These are phyloP conservation scores for Pteronotus mesoamericanus DNA, from an alignment of 2,797 vertebrate species.

Conservation along the genomic window DNA sequence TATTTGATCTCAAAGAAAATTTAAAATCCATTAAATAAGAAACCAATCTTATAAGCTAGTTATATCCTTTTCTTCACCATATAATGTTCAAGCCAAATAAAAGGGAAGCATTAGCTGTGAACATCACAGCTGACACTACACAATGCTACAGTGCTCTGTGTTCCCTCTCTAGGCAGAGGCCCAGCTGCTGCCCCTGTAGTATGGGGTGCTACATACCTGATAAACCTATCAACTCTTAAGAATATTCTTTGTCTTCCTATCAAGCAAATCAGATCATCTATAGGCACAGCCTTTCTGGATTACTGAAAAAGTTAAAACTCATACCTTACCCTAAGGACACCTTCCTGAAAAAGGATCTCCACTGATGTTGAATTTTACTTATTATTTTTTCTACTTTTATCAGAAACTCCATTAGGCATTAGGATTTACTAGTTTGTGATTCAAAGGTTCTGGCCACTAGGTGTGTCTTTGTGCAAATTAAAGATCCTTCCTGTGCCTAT, in stretches of 20 bases:
- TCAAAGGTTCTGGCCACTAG: slow-evolving; percentile 10
- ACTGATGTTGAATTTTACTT: not conserved
- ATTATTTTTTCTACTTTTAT: not conserved
- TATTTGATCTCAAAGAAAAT: slow-evolving; percentile 8
- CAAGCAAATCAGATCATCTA: not conserved
- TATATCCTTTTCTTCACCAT: not conserved
- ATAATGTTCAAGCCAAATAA: not conserved
- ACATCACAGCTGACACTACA: not conserved
- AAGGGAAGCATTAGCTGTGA: not conserved
- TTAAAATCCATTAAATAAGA: slow-evolving; percentile 18
- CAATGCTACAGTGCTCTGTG: not conserved
- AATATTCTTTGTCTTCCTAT: not conserved
- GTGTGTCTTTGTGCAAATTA: not conserved
- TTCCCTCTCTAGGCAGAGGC: not conserved
- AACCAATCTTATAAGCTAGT: not conserved
- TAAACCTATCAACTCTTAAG: not conserved
- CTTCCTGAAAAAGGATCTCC: not conserved
- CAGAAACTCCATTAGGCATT: not conserved
- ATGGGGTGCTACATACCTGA: not conserved
- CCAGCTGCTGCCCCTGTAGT: not conserved
- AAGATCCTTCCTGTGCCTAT: not conserved
- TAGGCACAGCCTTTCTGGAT: not conserved
- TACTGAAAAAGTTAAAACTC: not conserved
- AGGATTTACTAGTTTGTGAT: not conserved
- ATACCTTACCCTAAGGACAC: not conserved